A percentile compares a stretch with the other conserved stretches of the same genome.
Evolutionary conservation across 2,888 invertebrate genomes (phyloP).

Genomic region (Harpalus rubripes): DNA sequence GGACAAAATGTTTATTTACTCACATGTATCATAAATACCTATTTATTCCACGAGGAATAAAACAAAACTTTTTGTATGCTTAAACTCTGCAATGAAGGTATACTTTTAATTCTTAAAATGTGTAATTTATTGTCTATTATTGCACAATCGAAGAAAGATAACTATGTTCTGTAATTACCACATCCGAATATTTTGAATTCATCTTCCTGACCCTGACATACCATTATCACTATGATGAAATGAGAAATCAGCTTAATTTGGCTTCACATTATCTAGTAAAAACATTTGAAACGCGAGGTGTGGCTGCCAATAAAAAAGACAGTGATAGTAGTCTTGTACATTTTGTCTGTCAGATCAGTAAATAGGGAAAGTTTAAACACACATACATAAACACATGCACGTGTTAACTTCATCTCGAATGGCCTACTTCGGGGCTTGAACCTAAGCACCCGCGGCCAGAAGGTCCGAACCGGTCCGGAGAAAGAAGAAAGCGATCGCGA

Average conservation of each 20-base stretch:
- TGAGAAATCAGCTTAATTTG: conserved; percentile 18
- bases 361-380: conserved; percentile 62
- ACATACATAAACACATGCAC: conserved; percentile 28
- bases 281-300: conserved; percentile 53
- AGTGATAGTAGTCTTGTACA: conserved; percentile 35
- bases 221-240: not conserved
- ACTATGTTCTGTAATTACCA: too few species aligned
- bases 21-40: too few species aligned
- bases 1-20: too few species aligned
- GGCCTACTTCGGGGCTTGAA: conserved; percentile 50
- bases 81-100: too few species aligned
- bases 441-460: conserved; percentile 10
- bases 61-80: too few species aligned
- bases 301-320: conserved; percentile 53
- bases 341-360: conserved; percentile 54
- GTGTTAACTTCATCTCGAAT: conserved; percentile 44
- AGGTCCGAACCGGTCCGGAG: conserved; percentile 53
- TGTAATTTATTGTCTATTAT: too few species aligned
- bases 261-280: not conserved
- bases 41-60: too few species aligned
- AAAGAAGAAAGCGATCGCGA: conserved; percentile 62
- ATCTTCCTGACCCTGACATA: not conserved
- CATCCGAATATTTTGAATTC: not conserved
- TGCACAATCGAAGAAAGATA: too few species aligned
- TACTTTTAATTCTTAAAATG: too few species aligned